These are phyloP conservation scores for Limanda limanda DNA, from an alignment of 2,113 vertebrate species.

Conservation along the genomic window DNA sequence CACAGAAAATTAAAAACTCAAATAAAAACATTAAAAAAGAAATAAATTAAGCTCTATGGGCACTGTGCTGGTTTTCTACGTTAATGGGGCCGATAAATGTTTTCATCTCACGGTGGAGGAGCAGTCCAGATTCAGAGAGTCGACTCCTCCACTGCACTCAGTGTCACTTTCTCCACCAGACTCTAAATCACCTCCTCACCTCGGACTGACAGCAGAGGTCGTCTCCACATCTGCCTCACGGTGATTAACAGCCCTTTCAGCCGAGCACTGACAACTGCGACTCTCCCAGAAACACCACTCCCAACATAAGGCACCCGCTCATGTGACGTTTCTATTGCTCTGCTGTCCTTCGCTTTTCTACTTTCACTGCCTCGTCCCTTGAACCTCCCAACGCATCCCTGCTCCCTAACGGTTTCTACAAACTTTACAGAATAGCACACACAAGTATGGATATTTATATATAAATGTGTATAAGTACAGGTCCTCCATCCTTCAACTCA, in stretches of 20 bases:
- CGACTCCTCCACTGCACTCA: background rate
- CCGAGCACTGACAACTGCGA: slow-evolving; percentile 18
- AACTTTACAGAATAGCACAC: slow-evolving; percentile 49
- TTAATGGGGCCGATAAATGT: slow-evolving; percentile 28
- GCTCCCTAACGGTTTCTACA: slow-evolving; percentile 40
- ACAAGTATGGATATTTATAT: slow-evolving; percentile 50
- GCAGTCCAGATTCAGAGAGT: slow-evolving; percentile 10
- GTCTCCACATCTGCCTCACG: slow-evolving; percentile 32
- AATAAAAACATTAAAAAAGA: background rate
- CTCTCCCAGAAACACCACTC: background rate
- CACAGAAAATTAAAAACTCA: background rate
- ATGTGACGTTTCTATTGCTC: slow-evolving; percentile 49
- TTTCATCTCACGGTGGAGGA: background rate
- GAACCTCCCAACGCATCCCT: slow-evolving; percentile 22
- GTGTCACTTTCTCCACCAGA: slow-evolving; percentile 43
- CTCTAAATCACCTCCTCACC: slow-evolving; percentile 37
- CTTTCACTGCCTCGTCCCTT: slow-evolving; percentile 18
- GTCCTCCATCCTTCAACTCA: slow-evolving; percentile 51
- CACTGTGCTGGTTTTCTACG: slow-evolving; percentile 39
- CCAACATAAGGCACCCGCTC: slow-evolving; percentile 73
- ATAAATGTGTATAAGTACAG: slow-evolving; percentile 36
- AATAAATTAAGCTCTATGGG: background rate
- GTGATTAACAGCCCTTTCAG: slow-evolving; percentile 53
- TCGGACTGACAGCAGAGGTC: slow-evolving; percentile 34
- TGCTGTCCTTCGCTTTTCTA: slow-evolving; percentile 27